Evolutionary conservation across 2,888 invertebrate genomes (phyloP), one percentile per base, ranked within the genome.

Genomic region (Machimus atricapillus): DNA sequence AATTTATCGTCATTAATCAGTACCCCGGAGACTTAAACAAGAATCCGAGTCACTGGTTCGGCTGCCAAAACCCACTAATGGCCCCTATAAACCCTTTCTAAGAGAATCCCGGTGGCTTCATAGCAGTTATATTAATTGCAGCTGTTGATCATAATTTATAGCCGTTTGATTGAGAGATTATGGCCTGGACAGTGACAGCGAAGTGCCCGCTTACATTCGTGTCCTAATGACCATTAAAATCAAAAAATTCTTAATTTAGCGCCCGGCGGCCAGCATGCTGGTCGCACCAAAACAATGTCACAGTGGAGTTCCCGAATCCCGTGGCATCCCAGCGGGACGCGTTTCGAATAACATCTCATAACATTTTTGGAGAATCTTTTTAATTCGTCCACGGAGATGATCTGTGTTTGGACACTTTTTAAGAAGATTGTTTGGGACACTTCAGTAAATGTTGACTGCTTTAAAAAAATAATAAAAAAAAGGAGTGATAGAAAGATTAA

Each of bases 131-230:
- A 82, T 82, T 82, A 82, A 82, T 82, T 82, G 82, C 82, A 56
- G 82, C 34, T 37, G 82, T 19, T 58, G 82, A 78, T 87, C 85
- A 76, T 86, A 87, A 87, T 87, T 87, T 86, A 87, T 87, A 74
- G 86, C 82, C 76, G 56, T 86, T 86, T 85, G 87, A 87, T 86
- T 86, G 86, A 85, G 81, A 77, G 87, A 86, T 87, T 85, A 73
- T 82, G 82, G 76, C 76, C 74, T 16, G 34, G 37, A 2, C 40
- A 56, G 58, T 82, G 82, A 82, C 82, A 58, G 82, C n/a, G 34
- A 34, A 19, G n/a, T 23, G 27, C 34, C 76, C 34, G 34, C 34
- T 37, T n/a, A 46, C 14, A 2, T 76, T 76, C 14, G 2, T 16
- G 27, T 66, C n/a, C 40, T 58, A n/a, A 7, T 34, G 58, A 31